These are phyloP conservation scores for Neolamprologus hecqui DNA, from an alignment of 2,113 vertebrate genomes.

Conservation along the genomic window DNA sequence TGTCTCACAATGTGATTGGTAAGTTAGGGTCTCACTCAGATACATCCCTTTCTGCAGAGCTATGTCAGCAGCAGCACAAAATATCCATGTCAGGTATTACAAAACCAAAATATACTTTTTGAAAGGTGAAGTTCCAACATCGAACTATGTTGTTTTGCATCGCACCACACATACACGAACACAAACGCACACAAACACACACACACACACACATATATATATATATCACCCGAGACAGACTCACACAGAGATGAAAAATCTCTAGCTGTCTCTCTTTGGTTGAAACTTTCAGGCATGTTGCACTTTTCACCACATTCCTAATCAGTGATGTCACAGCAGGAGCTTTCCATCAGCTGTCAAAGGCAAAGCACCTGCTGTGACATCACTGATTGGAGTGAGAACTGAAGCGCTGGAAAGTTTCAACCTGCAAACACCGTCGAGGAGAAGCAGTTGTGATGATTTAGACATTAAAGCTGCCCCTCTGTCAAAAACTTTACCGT, in stretches of 20 bases:
- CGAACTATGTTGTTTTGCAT: background rate
- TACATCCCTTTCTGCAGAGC: background rate
- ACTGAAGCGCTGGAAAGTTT: background rate
- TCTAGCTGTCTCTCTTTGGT: background rate
- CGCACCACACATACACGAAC: background rate
- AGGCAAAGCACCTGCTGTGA: slow-evolving; percentile 29
- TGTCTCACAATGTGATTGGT: background rate
- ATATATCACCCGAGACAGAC: background rate
- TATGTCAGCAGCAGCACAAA: background rate
- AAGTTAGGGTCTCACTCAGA: background rate
- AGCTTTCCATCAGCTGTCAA: slow-evolving; percentile 25
- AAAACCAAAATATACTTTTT: background rate
- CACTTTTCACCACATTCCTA: slow-evolving; percentile 13
- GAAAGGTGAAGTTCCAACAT: background rate
- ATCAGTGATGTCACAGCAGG: slow-evolving; percentile 39
- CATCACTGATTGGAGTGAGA: slow-evolving; percentile 36
- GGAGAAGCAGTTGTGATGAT: background rate
- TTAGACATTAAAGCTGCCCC: background rate
- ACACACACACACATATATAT: rapidly evolving
- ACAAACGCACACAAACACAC: rapidly evolving
- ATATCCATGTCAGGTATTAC: background rate
- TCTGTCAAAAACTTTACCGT: background rate
- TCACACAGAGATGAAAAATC: background rate
- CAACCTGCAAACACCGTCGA: background rate
- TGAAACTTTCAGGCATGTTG: background rate